Conservation (phyloP, 2,888 invertebrate genomes). For the Ischnus inquisitorius region DNA sequence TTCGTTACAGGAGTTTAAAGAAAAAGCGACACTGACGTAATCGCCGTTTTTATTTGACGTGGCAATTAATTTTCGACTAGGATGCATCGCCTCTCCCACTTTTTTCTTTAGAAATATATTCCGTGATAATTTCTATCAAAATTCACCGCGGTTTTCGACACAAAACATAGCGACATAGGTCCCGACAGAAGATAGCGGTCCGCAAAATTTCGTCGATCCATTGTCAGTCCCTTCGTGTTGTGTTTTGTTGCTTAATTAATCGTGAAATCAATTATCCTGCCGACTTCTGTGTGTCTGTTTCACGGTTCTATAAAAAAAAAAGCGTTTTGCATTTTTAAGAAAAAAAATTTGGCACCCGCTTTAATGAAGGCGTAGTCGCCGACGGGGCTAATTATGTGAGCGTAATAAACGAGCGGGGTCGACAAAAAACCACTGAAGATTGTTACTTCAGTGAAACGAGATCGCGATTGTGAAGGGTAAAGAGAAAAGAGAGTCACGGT, state of each 20-base stretch:
- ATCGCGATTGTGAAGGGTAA: constrained; percentile 33
- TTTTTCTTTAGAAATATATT: background rate
- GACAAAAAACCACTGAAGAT: constrained; percentile 1
- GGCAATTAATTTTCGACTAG: background rate
- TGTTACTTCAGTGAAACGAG: constrained; percentile 6
- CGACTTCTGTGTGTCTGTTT: no score
- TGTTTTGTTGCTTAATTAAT: no score
- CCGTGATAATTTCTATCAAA: background rate
- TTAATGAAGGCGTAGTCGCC: background rate
- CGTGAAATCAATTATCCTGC: no score
- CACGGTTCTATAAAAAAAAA: no score
- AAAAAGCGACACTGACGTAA: background rate
- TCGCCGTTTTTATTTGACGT: background rate
- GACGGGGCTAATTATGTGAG: background rate
- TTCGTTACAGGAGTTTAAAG: constrained; percentile 26
- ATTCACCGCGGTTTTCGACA: background rate
- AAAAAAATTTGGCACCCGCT: background rate
- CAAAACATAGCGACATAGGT: no score
- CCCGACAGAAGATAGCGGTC: no score
- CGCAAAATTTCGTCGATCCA: no score
- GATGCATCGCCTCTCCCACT: background rate
- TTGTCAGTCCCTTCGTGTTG: no score
- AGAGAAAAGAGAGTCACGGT: constrained; percentile 47
- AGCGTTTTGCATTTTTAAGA: no score
- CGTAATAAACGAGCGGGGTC: background rate